Percentiles rank a stretch among this genome's conserved stretches.
Evolutionary conservation across 2,888 invertebrate genomes (phyloP).

Genomic region (Rutpela maculata): DNA sequence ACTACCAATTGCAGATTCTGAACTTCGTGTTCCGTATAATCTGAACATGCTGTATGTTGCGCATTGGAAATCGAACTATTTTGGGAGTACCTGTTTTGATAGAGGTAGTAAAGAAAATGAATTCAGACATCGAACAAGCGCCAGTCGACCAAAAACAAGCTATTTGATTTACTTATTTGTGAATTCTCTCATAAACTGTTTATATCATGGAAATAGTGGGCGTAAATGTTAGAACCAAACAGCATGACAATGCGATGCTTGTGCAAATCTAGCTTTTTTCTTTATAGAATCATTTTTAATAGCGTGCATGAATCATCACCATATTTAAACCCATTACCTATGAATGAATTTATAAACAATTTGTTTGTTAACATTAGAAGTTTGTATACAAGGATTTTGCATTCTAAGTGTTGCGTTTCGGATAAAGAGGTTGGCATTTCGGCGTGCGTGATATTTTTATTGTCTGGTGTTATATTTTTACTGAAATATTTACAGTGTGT

Average conservation of each 20-base stretch:
- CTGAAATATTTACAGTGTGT: conserved; percentile 2
- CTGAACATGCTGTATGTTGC: too few species aligned
- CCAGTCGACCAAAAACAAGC: not conserved
- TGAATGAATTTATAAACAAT: conserved; percentile 49
- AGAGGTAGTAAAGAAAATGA: conserved; percentile 9
- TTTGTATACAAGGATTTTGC: conserved; percentile 37
- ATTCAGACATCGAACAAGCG: conserved; percentile 9
- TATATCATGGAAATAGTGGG: conserved; percentile 16
- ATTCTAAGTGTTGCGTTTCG: conserved; percentile 25
- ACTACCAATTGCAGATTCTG: too few species aligned
- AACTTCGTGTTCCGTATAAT: too few species aligned
- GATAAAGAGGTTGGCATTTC: conserved; percentile 22
- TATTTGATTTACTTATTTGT: conserved; percentile 1
- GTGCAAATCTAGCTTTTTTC: conserved; percentile 53
- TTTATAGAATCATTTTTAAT: conserved; percentile 47
- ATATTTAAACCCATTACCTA: conserved; percentile 52
- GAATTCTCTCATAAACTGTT: conserved; percentile 37
- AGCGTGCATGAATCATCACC: conserved; percentile 56
- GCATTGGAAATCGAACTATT: too few species aligned
- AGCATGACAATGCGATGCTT: conserved; percentile 45
- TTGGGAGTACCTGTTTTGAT: not conserved
- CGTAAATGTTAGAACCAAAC: conserved; percentile 36
- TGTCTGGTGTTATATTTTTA: conserved; percentile 13
- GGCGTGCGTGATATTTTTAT: conserved; percentile 9
- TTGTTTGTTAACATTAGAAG: conserved; percentile 43